Base-by-base conservation (phyloP, 2,888 invertebrate species). In the Microplitis manilae region DNA sequence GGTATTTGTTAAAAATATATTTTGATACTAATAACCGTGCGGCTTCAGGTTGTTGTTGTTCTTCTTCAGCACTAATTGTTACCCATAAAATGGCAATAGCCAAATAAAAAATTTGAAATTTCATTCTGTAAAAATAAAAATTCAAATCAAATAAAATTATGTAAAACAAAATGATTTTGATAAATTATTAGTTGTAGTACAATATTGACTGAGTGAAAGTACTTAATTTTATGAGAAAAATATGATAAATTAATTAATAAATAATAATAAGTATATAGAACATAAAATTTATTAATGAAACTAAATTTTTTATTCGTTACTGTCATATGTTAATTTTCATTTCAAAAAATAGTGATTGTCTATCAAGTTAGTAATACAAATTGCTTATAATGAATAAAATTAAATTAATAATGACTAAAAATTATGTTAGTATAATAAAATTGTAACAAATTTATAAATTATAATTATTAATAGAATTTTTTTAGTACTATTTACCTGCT, bases 1-100 rank as follows among this genome's bases (percentile, higher is more conserved):
- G 92, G 89, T 97, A 98, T 91, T 96, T 97, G 90, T 99, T 99
- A 79, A 98, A 92, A 86, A 99, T 95, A 91, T 97, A 96, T 91
- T 99, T 99, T 8, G 97, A 96, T 38, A 97, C 94, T 80, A 99
- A 91, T 70, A 99, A 91, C 85, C 95, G 93, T 20, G 98, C 98
- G 74, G 94, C 93, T 68, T 94, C 92, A 65, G 95, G 94, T 85
- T 50, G 50, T 95, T 95, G 81, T 94, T 15, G 68, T 39, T 74
- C 94, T 78, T 91, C 90, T 79, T 93, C 93, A 67, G 92, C 92
- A 78, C 90, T 89, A 79, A 91, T 91, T 74, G 89, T 90, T 60
- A 91, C 89, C 59, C 91, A 88, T 79, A 92, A 86, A 80, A 91
- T 88, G 75, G 88, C 86, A 40, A 93, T 86, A 61, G 92, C 87